Conservation (phyloP, 2,888 invertebrate genomes). For the Oxystoma pomonae region DNA sequence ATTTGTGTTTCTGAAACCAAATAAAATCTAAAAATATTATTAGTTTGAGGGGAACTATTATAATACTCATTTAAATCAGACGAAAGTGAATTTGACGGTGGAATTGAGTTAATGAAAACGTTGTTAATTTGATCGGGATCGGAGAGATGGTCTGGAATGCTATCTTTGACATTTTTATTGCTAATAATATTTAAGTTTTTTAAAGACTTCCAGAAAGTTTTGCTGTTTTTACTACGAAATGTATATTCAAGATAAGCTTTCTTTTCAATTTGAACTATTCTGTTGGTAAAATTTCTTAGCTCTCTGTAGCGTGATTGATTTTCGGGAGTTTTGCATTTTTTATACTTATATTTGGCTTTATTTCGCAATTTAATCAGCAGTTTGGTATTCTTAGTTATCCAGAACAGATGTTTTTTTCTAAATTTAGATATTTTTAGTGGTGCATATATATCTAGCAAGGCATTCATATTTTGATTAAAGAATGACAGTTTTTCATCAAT, state of each 20-base stretch:
- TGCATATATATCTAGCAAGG: neutral
- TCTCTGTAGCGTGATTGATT: neutral
- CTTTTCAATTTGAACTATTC: neutral
- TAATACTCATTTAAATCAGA: neutral
- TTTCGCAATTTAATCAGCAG: neutral
- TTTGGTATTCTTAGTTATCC: neutral
- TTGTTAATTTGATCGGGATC: conserved; percentile 1
- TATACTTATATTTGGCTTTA: neutral
- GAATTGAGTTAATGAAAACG: conserved; percentile 4
- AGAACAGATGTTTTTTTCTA: neutral
- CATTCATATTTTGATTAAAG: conserved; percentile 5
- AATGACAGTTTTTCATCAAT: conserved; percentile 4
- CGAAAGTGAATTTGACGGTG: neutral
- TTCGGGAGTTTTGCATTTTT: conserved; percentile 1
- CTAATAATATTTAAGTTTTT: neutral
- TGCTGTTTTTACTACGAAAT: neutral
- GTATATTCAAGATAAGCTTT: neutral
- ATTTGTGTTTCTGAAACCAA: neutral
- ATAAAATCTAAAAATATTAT: neutral
- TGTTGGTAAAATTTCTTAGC: conserved; percentile 3
- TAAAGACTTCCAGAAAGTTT: neutral
- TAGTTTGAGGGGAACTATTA: neutral
- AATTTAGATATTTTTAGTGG: conserved; percentile 1
- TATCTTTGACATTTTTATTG: neutral
- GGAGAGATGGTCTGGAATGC: neutral